These are phyloP conservation scores for Thalassarche chlororhynchos DNA, from an alignment of 2,113 vertebrate genomes.

Conservation along the genomic window DNA sequence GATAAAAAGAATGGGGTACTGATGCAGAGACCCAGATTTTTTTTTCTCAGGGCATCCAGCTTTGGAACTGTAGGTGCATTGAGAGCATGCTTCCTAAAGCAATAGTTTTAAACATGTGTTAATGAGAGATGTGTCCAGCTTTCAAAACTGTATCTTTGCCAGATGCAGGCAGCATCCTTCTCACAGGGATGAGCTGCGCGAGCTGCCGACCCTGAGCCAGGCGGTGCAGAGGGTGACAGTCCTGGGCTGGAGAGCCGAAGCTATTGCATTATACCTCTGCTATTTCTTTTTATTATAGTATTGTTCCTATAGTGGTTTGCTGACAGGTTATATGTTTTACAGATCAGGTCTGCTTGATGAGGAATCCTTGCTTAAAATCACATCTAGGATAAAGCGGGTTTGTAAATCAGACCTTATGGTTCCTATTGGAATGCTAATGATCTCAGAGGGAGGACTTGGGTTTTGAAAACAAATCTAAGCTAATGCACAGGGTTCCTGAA, in stretches of 20 bases:
- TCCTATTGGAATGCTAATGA: not conserved
- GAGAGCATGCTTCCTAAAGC: not conserved
- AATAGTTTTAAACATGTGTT: not conserved
- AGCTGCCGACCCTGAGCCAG: not conserved
- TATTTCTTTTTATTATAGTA: not conserved
- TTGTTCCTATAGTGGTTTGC: not conserved
- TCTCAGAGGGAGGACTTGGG: constrained; percentile 15
- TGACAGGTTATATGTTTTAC: not conserved
- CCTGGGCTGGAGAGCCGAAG: not conserved
- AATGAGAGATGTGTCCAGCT: not conserved
- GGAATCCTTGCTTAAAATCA: not conserved
- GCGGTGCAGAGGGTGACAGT: accelerated
- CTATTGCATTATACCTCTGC: not conserved
- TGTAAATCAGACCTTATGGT: constrained; percentile 2
- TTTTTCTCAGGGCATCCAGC: not conserved
- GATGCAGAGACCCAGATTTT: not conserved
- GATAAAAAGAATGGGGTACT: not conserved
- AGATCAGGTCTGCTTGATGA: constrained; percentile 10
- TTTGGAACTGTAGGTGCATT: not conserved
- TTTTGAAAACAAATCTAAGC: constrained; percentile 26
- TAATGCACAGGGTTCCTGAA: not conserved
- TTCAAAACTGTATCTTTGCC: not conserved
- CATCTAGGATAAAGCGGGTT: not conserved
- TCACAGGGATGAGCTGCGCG: accelerated
- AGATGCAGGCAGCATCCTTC: not conserved